These are phyloP conservation scores for Peromyscus maniculatus DNA, from an alignment of 2,113 vertebrate genomes.

Conservation along the genomic window DNA sequence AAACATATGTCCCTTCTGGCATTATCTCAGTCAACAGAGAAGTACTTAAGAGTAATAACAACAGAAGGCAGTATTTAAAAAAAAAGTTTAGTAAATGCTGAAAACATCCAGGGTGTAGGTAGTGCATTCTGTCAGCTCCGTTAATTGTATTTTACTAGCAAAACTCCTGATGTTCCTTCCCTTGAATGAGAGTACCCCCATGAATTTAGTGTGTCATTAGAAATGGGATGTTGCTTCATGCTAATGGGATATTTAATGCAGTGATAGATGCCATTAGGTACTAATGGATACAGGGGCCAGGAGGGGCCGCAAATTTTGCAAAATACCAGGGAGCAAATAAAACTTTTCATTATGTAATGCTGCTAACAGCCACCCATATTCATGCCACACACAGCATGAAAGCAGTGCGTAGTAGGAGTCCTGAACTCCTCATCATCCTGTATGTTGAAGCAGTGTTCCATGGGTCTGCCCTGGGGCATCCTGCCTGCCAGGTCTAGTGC, in stretches of 20 bases:
- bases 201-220: slow-evolving; percentile 49
- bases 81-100: slow-evolving; percentile 41
- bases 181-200: not conserved
- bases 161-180: not conserved
- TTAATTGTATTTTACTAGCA: slow-evolving; percentile 59
- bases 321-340: not conserved
- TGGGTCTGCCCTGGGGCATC: not conserved
- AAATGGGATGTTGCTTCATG: not conserved
- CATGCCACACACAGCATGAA: slow-evolving; percentile 3
- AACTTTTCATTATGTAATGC: not conserved
- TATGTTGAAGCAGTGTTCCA: not conserved
- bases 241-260: slow-evolving; percentile 9
- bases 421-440: not conserved
- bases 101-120: not conserved
- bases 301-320: slow-evolving; percentile 45
- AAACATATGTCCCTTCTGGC: not conserved
- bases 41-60: slow-evolving; percentile 40
- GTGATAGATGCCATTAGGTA: slow-evolving; percentile 39
- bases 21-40: slow-evolving; percentile 15
- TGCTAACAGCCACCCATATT: slow-evolving; percentile 16
- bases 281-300: not conserved
- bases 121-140: slow-evolving; percentile 3
- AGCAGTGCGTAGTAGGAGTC: not conserved
- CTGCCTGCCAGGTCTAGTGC: not conserved
- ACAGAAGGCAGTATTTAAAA: not conserved